Evolutionary conservation across 2,888 invertebrate genomes (phyloP).

Genomic region (Norana najaformis): DNA sequence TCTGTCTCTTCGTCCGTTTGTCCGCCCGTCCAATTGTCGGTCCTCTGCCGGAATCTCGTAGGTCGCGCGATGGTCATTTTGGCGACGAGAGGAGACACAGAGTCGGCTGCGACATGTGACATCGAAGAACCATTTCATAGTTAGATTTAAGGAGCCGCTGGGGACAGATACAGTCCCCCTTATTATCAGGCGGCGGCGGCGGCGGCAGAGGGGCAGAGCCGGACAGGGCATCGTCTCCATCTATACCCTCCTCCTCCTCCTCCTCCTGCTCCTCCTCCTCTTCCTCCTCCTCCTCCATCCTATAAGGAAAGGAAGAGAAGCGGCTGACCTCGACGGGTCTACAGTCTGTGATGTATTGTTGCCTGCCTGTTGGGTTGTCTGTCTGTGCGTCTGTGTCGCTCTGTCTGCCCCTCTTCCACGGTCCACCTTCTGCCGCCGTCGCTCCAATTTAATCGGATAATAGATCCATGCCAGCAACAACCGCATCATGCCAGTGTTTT

Average conservation of each 20-base stretch:
- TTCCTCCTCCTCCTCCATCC: constrained; percentile 19
- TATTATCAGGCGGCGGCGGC: neutral
- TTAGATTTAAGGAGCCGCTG: neutral
- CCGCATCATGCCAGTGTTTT: neutral
- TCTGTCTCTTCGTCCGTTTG: neutral
- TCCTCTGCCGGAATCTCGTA: neutral
- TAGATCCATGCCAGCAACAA: neutral
- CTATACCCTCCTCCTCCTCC: constrained; percentile 26
- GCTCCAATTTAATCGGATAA: constrained; percentile 17
- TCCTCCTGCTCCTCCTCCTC: constrained; percentile 34
- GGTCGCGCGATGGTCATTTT: constrained; percentile 5
- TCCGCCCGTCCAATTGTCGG: too few species aligned
- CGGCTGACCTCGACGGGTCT: neutral
- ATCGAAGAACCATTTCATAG: constrained; percentile 13
- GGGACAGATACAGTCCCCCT: neutral
- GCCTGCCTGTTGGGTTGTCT: neutral
- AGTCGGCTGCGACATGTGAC: neutral
- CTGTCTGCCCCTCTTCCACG: neutral
- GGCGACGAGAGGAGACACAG: neutral
- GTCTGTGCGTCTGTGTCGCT: neutral
- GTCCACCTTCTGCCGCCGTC: neutral
- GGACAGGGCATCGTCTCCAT: neutral
- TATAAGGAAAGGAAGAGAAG: neutral
- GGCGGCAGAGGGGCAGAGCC: neutral
- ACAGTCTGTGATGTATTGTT: neutral